A percentile compares a stretch with the other conserved stretches of the same genome.
Evolutionary conservation across 2,113 vertebrate genomes (phyloP).

Genomic region (Lepisosteus osseus): DNA sequence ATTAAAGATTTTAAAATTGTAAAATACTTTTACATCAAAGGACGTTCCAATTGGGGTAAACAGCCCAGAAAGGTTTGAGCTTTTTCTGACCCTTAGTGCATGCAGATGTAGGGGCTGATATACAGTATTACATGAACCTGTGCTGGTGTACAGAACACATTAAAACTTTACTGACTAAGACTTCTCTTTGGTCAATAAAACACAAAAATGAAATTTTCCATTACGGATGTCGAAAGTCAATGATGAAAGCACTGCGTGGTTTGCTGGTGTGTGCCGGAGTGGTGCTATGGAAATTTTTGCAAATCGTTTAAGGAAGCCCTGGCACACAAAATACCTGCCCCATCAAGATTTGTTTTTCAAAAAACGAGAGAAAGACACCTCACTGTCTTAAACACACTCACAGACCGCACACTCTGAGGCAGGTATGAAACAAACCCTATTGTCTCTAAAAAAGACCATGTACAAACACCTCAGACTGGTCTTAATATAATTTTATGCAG

Average conservation of each 20-base stretch:
- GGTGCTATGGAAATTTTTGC: slow-evolving; percentile 72
- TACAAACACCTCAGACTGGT: slow-evolving; percentile 38
- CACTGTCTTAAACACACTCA: slow-evolving; percentile 42
- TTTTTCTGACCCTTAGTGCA: no score
- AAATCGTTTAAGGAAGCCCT: slow-evolving; percentile 69
- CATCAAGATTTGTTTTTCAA: slow-evolving; percentile 40
- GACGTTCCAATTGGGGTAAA: no score
- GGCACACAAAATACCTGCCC: slow-evolving; percentile 61
- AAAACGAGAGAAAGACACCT: slow-evolving; percentile 47
- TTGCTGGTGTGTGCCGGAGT: slow-evolving; percentile 66
- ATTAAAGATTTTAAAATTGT: no score
- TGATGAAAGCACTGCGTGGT: slow-evolving; percentile 58
- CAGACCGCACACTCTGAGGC: slow-evolving; percentile 39
- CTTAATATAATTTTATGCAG: slow-evolving; percentile 27
- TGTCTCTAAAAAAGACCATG: slow-evolving; percentile 32
- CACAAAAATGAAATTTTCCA: slow-evolving; percentile 26
- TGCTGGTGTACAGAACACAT: no score
- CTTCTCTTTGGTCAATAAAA: slow-evolving; percentile 22
- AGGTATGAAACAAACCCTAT: slow-evolving; percentile 20
- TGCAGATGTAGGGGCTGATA: no score
- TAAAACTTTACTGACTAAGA: no score
- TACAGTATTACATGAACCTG: no score
- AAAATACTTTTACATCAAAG: no score
- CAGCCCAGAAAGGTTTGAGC: no score
- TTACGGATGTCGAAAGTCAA: slow-evolving; percentile 29